These are phyloP conservation scores for Jacana jacana DNA, from an alignment of 2,113 vertebrate genomes.

Conservation along the genomic window DNA sequence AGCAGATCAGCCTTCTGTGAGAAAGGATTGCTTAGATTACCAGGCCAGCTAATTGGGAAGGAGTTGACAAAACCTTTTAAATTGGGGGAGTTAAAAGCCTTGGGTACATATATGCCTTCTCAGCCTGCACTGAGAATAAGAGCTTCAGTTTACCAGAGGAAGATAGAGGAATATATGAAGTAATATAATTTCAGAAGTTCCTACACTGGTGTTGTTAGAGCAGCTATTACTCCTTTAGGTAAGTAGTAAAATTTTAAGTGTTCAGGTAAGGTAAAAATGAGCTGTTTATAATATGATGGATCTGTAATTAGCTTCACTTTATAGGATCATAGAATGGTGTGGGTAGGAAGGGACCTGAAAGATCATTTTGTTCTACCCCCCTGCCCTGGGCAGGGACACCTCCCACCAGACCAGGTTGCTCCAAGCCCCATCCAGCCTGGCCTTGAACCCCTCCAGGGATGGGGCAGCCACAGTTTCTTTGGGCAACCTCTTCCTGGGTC, in stretches of 20 bases:
- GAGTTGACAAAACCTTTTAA: neutral
- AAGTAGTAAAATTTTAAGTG: neutral
- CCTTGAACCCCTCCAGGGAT: no score
- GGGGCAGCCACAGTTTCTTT: no score
- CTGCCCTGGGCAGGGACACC: no score
- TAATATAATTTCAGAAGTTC: neutral
- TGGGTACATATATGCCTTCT: neutral
- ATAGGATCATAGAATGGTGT: no score
- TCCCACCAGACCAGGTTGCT: no score
- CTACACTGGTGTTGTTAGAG: neutral
- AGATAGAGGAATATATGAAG: neutral
- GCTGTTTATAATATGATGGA: neutral
- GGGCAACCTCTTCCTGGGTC: no score
- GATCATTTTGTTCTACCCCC: no score
- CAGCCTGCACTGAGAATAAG: neutral
- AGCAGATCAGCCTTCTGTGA: neutral
- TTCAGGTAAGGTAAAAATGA: neutral
- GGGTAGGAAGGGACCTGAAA: no score
- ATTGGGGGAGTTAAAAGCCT: neutral
- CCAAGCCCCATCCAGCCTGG: no score
- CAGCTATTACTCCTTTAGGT: neutral
- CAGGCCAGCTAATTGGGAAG: neutral
- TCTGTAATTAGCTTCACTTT: neutral
- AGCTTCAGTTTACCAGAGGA: neutral
- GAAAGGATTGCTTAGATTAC: neutral